phyloP scores from a whole-genome alignment of 64 coral and sea anemone genomes.

The Catalaphyllia jardinei region DNA sequence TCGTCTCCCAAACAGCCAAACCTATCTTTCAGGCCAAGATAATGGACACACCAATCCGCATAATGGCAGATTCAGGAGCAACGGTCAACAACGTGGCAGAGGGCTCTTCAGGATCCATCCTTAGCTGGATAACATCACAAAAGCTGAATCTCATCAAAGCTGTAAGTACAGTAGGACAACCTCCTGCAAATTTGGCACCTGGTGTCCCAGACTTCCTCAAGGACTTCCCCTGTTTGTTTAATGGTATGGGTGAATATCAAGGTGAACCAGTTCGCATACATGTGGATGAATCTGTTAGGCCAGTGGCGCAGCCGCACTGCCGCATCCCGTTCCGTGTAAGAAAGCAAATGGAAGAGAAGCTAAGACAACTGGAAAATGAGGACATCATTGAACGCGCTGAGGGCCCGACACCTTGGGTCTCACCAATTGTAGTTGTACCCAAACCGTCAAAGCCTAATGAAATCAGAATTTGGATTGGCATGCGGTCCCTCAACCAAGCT shows the following conservation, averaged over 20 bases:
- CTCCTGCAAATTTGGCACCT: slow-evolving; percentile 45
- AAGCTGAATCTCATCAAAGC: slow-evolving; percentile 67
- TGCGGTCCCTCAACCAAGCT: slow-evolving; percentile 47
- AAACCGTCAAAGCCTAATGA: slow-evolving; percentile 62
- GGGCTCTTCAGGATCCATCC: slow-evolving; percentile 47
- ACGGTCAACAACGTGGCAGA: slow-evolving; percentile 72
- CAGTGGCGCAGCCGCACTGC: slow-evolving; percentile 54
- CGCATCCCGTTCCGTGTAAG: slow-evolving; percentile 56
- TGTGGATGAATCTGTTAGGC: slow-evolving; percentile 70
- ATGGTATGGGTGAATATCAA: slow-evolving; percentile 70
- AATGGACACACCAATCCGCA: slow-evolving; percentile 29
- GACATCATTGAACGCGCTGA: slow-evolving; percentile 64
- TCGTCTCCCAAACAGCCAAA: slow-evolving; percentile 13
- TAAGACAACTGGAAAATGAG: slow-evolving; percentile 49
- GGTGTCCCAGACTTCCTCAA: slow-evolving; percentile 51
- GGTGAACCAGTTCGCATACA: slow-evolving; percentile 64
- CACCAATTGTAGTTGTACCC: slow-evolving; percentile 59
- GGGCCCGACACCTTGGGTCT: slow-evolving; percentile 74
- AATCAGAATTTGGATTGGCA: slow-evolving; percentile 64
- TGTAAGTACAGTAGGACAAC: slow-evolving; percentile 42
- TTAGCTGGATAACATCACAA: slow-evolving; percentile 53
- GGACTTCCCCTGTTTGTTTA: slow-evolving; percentile 53
- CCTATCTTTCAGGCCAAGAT: slow-evolving; percentile 46
- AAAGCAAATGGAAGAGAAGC: slow-evolving; percentile 53
- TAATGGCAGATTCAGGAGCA: slow-evolving; percentile 65